Percentiles rank a stretch among this genome's conserved stretches.
Evolutionary conservation across 1,140 invertebrate genomes (phyloP).

Genomic region (Fopius arisanus): DNA sequence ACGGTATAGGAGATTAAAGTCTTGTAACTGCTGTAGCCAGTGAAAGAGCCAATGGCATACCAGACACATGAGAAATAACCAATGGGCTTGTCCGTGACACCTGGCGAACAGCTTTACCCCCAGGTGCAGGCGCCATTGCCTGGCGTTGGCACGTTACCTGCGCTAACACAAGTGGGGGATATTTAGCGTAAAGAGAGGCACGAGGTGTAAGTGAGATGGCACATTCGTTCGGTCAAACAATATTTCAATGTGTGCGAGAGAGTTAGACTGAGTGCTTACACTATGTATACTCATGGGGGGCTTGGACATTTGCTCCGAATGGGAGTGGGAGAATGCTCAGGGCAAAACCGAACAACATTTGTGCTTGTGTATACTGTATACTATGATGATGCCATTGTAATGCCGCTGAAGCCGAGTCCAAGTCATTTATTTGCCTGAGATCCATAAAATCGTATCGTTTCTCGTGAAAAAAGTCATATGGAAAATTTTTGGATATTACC

Average conservation of each 20-base stretch:
- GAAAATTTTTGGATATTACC: too few species aligned
- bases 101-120: conserved; percentile 45
- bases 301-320: background rate
- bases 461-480: too few species aligned
- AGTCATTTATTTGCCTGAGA: conserved; percentile 9
- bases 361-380: background rate
- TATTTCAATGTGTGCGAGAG: background rate
- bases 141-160: conserved; percentile 52
- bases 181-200: background rate
- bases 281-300: background rate
- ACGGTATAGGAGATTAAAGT: conserved; percentile 61
- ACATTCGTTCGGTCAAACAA: background rate
- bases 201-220: background rate
- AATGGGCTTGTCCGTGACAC: conserved; percentile 42
- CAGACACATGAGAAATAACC: conserved; percentile 35
- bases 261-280: background rate
- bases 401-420: background rate
- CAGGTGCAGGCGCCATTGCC: conserved; percentile 55
- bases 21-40: conserved; percentile 41
- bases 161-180: conserved; percentile 15
- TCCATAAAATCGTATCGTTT: background rate
- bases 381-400: conserved; percentile 5
- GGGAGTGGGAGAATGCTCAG: background rate
- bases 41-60: conserved; percentile 42
- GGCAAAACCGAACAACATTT: background rate